Percentiles rank a stretch among this genome's conserved stretches.
These are phyloP conservation scores for Abscondita cerata DNA, from an alignment of 2,888 invertebrate species.

Conservation along the genomic window DNA sequence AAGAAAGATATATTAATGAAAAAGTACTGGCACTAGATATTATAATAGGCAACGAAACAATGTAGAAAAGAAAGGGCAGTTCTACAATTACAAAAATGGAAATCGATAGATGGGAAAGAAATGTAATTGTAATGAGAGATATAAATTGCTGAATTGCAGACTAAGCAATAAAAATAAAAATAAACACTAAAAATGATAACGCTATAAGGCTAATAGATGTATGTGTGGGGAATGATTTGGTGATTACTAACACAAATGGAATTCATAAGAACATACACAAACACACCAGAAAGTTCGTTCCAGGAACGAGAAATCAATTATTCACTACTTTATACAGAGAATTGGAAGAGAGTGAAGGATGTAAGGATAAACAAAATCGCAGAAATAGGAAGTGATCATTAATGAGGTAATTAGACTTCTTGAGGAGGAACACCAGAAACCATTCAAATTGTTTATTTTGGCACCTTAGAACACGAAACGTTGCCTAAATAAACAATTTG, in stretches of 20 bases:
- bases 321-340: constrained; percentile 16
- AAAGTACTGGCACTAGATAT: neutral
- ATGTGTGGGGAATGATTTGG: no score
- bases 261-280: neutral
- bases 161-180: neutral
- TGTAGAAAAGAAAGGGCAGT: neutral
- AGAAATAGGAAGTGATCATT: constrained; percentile 21
- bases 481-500: no score
- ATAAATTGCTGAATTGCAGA: neutral
- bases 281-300: neutral
- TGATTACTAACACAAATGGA: no score
- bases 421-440: no score
- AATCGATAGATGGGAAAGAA: neutral
- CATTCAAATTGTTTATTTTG: no score
- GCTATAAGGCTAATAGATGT: no score
- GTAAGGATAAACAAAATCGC: constrained; percentile 15
- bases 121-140: neutral
- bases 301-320: constrained; percentile 8
- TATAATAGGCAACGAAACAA: neutral
- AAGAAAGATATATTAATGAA: neutral
- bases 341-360: constrained; percentile 16
- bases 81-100: neutral
- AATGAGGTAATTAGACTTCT: no score
- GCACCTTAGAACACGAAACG: no score
- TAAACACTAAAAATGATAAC: neutral